Evolutionary conservation across 37 sponge, comb jelly and placozoan species (phyloP), one percentile per base, ranked within the genome.

Genomic region (Aphrocallistes beatrix): DNA sequence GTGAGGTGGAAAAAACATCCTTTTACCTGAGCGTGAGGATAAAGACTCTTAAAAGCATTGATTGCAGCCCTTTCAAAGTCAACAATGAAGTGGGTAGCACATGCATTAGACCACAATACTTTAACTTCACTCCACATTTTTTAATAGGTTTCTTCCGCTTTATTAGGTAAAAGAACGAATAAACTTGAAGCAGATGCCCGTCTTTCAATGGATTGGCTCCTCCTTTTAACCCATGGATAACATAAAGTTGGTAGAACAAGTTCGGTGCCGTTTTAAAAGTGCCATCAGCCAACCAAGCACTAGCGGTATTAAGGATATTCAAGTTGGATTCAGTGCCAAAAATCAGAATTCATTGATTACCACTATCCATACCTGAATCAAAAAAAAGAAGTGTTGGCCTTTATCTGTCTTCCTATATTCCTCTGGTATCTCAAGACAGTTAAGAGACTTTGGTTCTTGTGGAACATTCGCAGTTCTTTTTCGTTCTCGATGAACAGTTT

Each of bases 1-100:
- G 75, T 60, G n/a, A 60, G 75, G 21, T 60, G 8, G 13, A 28
- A 60, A 60, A 60, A 60, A 28, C 75, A 60, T 21, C 75, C 75
- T 60, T 60, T 60, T 32, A 60, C 75, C 75, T 60, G 75, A 60
- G 34, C n/a, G 3, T 60, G 75, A 60, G 75, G 75, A 60, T 19
- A 60, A 28, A 25, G 75, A 6, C 75, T 21, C 21, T 60, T 13
- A 30, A 60, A 60, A 28, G 75, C 75, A 13, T 60, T 32, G 10
- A 60, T 28, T 32, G 75, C 34, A 19, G 75, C 25, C 34, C n/a
- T 60, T 13, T 60, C 34, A 13, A 21, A 60, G 8, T 32, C 32
- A 3, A 60, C 25, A 60, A 60, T 60, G 45, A 42, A 13, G 45
- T 42, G 45, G 32, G 75, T 60, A 21, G 75, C 28, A 60, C 34